Conservation (phyloP, 2,113 vertebrate species). For the Equus przewalskii region DNA sequence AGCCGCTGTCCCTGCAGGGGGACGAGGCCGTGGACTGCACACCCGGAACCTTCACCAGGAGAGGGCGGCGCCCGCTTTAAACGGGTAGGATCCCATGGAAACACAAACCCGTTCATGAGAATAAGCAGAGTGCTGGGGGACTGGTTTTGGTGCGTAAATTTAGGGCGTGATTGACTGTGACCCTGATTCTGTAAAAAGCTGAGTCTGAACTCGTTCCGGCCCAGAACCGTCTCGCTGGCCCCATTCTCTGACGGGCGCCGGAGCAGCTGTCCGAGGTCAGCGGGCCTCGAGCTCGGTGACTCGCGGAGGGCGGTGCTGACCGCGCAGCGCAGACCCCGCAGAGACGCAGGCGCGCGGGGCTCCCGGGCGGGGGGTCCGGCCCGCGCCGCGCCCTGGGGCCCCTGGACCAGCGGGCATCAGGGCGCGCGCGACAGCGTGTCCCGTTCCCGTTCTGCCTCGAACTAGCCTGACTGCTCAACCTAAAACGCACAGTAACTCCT, state of each 20-base stretch:
- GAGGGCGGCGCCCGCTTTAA: not conserved
- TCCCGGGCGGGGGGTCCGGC: too few relatives aligned
- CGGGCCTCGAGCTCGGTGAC: too few relatives aligned
- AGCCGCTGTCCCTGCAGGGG: not conserved
- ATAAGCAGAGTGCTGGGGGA: not conserved
- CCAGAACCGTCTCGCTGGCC: not conserved
- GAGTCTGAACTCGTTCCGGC: not conserved
- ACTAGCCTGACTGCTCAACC: not conserved
- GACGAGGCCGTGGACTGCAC: not conserved
- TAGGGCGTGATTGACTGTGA: not conserved
- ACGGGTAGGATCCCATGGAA: not conserved
- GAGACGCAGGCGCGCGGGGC: too few relatives aligned
- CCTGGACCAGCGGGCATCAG: too few relatives aligned
- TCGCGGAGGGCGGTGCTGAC: too few relatives aligned
- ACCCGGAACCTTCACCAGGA: not conserved
- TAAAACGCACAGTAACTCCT: not conserved
- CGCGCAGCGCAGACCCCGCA: too few relatives aligned
- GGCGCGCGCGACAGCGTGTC: not conserved
- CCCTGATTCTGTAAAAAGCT: not conserved
- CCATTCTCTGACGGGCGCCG: not conserved
- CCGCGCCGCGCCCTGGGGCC: too few relatives aligned
- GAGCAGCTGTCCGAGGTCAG: too few relatives aligned
- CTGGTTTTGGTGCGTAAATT: not conserved
- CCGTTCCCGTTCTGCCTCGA: not conserved
- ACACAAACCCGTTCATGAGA: not conserved